Evolutionary conservation across 1,140 invertebrate genomes (phyloP).

Genomic region (Cardiocondyla obscurior): DNA sequence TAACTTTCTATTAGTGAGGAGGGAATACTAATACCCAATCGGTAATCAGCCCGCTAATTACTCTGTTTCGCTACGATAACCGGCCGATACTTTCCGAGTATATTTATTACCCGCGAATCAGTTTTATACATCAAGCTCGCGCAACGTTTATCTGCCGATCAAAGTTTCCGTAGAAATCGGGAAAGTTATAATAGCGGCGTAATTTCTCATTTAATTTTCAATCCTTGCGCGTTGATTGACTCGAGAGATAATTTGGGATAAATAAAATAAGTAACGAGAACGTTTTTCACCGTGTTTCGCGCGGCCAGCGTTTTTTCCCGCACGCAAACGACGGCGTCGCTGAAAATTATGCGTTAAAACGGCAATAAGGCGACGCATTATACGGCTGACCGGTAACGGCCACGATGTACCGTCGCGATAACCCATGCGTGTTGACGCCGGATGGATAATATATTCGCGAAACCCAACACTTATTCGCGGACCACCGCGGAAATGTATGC

Average conservation of each 20-base stretch:
- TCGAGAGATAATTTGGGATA: neutral
- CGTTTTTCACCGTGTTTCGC: neutral
- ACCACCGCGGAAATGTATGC: constrained; percentile 44
- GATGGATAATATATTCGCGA: constrained; percentile 62
- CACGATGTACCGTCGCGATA: constrained; percentile 62
- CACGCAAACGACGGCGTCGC: constrained; percentile 44
- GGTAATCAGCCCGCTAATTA: constrained; percentile 42
- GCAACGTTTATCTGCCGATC: neutral
- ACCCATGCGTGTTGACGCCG: constrained; percentile 51
- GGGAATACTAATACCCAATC: constrained; percentile 42
- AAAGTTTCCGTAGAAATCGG: neutral
- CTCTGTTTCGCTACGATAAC: neutral
- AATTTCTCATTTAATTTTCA: neutral
- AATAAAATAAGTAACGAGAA: neutral
- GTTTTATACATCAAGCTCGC: constrained; percentile 21
- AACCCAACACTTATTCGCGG: constrained; percentile 28
- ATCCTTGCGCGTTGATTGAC: too few relatives aligned
- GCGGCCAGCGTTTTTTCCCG: constrained; percentile 32
- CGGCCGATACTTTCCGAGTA: constrained; percentile 9
- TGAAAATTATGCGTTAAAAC: constrained; percentile 63
- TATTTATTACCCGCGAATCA: constrained; percentile 5
- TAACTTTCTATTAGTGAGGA: constrained; percentile 46
- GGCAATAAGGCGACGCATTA: constrained; percentile 50
- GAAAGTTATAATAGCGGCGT: constrained; percentile 4
- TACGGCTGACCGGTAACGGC: constrained; percentile 42